phyloP scores from a whole-genome alignment of 2,113 vertebrate species.

The Panthera leo region DNA sequence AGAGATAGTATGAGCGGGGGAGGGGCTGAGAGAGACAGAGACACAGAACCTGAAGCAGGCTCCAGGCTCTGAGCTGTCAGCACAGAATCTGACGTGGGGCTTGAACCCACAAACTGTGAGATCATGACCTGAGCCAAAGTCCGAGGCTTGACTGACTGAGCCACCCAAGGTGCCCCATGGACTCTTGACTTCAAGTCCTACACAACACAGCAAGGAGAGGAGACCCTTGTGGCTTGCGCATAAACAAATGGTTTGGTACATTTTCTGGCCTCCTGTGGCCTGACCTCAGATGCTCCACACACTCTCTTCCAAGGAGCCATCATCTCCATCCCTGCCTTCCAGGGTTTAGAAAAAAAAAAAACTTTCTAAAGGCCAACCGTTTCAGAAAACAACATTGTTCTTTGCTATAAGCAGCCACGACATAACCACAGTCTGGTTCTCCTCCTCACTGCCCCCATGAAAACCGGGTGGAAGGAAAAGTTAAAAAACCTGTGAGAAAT shows the following conservation, averaged over 20 bases:
- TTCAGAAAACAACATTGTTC: not conserved
- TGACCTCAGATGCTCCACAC: not conserved
- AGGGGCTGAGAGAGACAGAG: too few species aligned
- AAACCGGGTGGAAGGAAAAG: not conserved
- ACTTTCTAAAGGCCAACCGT: not conserved
- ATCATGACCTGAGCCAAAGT: too few species aligned
- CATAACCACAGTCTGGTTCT: not conserved
- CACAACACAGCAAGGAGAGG: not conserved
- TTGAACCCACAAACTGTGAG: too few species aligned
- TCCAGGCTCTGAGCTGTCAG: too few species aligned
- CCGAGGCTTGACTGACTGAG: too few species aligned
- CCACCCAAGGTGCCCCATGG: not conserved
- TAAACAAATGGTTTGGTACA: not conserved
- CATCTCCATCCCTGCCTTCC: not conserved
- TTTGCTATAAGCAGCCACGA: not conserved
- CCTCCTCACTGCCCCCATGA: not conserved
- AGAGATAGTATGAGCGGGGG: too few species aligned
- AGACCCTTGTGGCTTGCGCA: accelerated
- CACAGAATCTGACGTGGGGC: too few species aligned
- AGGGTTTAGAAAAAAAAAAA: not conserved
- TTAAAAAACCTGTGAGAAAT: not conserved
- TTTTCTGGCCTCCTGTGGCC: not conserved
- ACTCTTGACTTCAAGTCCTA: not conserved
- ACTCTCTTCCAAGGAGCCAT: not conserved
- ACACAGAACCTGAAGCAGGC: too few species aligned